Evolutionary conservation across 2,888 invertebrate genomes (phyloP).

Genomic region (Caenorhabditis macrosperma): DNA sequence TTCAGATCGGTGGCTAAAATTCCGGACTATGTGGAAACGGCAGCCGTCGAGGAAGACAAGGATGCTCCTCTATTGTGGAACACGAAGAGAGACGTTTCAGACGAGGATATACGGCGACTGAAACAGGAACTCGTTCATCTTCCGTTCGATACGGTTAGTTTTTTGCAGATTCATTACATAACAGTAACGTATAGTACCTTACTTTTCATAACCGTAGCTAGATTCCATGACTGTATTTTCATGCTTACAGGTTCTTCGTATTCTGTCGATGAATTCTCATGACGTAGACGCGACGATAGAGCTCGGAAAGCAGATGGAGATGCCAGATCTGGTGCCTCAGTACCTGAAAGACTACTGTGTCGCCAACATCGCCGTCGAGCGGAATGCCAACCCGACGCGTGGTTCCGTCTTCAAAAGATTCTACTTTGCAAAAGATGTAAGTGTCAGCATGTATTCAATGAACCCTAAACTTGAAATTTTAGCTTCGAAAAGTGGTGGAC

Average conservation of each 20-base stretch:
- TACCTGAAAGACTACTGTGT: background rate
- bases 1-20: conserved; percentile 1
- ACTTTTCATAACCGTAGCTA: too few relatives aligned
- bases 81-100: background rate
- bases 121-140: conserved; percentile 15
- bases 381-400: conserved; percentile 2
- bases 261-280: conserved; percentile 4
- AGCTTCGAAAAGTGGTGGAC: conserved; percentile 1
- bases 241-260: conserved; percentile 7
- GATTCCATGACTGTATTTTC: too few relatives aligned
- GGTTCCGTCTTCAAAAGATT: background rate
- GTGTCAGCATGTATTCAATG: background rate
- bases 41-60: background rate
- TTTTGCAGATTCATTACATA: background rate
- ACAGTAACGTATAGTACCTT: too few relatives aligned
- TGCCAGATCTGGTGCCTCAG: background rate
- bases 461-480: background rate
- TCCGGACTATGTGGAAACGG: background rate
- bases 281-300: conserved; percentile 13
- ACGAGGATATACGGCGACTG: background rate
- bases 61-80: background rate
- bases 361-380: conserved; percentile 14
- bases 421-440: conserved; percentile 10
- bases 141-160: conserved; percentile 16
- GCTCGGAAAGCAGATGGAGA: background rate